These are phyloP conservation scores for Drosophila setifemur DNA, from an alignment of 1,140 invertebrate genomes.

Conservation along the genomic window DNA sequence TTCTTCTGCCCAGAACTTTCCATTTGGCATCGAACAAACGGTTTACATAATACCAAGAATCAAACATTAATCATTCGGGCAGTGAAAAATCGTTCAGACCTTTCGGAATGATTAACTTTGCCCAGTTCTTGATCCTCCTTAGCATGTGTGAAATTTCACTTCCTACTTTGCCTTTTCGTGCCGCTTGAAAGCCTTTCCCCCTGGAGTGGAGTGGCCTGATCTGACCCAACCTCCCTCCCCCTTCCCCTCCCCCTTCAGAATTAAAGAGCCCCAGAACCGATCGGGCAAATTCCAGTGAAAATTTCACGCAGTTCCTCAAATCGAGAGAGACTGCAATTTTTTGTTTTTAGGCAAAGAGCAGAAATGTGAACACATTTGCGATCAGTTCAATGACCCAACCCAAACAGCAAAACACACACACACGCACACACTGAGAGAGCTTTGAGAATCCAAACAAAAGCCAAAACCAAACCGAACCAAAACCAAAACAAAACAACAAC, in stretches of 20 bases:
- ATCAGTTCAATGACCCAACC: conserved; percentile 67
- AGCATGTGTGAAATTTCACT: conserved; percentile 6
- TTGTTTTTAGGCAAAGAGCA: conserved; percentile 70
- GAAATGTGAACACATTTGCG: conserved; percentile 33
- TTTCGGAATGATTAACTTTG: background rate
- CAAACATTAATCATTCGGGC: too few relatives aligned
- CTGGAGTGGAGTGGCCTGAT: too few relatives aligned
- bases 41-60: too few relatives aligned
- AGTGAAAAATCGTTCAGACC: too few relatives aligned
- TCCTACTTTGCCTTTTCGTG: conserved; percentile 1
- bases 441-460: conserved; percentile 67
- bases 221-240: background rate
- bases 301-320: conserved; percentile 52
- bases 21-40: too few relatives aligned
- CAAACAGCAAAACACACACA: conserved; percentile 13
- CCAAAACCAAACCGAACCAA: conserved; percentile 34
- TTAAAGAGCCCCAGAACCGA: too few relatives aligned
- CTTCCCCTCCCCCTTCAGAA: background rate
- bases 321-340: conserved; percentile 61
- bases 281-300: conserved; percentile 57
- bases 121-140: background rate
- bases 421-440: background rate
- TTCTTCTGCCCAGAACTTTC: too few relatives aligned
- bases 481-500: conserved; percentile 62
- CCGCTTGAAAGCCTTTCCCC: background rate